These are phyloP conservation scores for Chaetodon auriga DNA, from an alignment of 2,113 vertebrate genomes.

Conservation along the genomic window DNA sequence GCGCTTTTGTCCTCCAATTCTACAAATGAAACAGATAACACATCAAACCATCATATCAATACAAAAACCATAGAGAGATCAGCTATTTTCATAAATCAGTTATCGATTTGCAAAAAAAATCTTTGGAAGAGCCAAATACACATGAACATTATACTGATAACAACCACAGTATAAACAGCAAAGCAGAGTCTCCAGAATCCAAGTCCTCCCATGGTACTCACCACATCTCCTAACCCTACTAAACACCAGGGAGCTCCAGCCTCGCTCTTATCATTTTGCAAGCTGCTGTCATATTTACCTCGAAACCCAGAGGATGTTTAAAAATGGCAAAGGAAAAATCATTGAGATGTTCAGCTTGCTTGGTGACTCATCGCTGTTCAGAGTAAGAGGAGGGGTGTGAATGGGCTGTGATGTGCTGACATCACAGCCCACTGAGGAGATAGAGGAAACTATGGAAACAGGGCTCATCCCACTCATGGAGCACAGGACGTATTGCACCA, in stretches of 20 bases:
- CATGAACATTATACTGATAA: not conserved
- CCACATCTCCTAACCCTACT: no score
- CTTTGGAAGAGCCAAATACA: not conserved
- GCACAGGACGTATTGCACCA: constrained; percentile 41
- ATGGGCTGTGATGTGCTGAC: constrained; percentile 47
- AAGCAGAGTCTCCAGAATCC: not conserved
- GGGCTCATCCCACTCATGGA: constrained; percentile 43
- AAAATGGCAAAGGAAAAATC: constrained; percentile 2
- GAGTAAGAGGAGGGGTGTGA: constrained; percentile 25
- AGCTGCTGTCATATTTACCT: not conserved
- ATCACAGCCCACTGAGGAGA: constrained; percentile 49
- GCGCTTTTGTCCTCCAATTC: not conserved
- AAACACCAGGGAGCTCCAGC: not conserved
- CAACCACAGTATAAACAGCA: not conserved
- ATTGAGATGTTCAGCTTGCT: constrained; percentile 8
- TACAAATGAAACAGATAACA: not conserved
- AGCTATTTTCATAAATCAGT: no score
- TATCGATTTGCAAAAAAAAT: not conserved
- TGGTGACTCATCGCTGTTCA: constrained; percentile 68
- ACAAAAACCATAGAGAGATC: not conserved
- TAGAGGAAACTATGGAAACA: constrained; percentile 73
- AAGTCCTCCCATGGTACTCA: not conserved
- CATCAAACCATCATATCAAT: not conserved
- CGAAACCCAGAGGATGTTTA: constrained; percentile 6
- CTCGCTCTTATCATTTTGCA: not conserved